Percentiles rank a stretch among this genome's conserved stretches.
Evolutionary conservation across 1,140 invertebrate species (phyloP).

Genomic region (Sitophilus oryzae): DNA sequence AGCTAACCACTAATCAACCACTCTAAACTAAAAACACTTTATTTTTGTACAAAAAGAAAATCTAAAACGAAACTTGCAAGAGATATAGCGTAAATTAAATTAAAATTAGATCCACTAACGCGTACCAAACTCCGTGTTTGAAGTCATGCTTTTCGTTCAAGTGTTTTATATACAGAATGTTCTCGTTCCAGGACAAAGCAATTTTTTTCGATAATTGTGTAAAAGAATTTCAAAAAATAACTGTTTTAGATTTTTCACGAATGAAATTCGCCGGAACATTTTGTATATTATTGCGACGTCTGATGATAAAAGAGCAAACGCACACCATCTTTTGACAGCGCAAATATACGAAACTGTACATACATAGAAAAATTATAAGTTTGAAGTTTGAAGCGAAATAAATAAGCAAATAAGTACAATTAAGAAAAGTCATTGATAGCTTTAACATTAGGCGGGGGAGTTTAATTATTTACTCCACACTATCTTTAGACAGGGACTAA

Average conservation of each 20-base stretch:
- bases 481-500: slow-evolving; percentile 4
- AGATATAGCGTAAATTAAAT: slow-evolving; percentile 9
- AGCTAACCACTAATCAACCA: slow-evolving; percentile 38
- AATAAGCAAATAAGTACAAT: slow-evolving; percentile 40
- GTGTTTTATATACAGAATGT: slow-evolving; percentile 5
- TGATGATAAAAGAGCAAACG: slow-evolving; percentile 25
- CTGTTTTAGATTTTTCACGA: too few relatives aligned
- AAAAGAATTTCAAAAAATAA: too few relatives aligned
- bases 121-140: not conserved
- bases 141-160: not conserved
- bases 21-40: slow-evolving; percentile 35
- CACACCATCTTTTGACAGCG: slow-evolving; percentile 32
- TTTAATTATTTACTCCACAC: slow-evolving; percentile 9
- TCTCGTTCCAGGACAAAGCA: too few relatives aligned
- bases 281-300: slow-evolving; percentile 4
- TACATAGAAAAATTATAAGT: slow-evolving; percentile 33
- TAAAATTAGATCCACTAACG: not conserved
- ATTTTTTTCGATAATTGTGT: too few relatives aligned
- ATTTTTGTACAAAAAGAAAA: slow-evolving; percentile 33
- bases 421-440: slow-evolving; percentile 30
- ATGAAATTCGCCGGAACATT: too few relatives aligned
- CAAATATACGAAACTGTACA: slow-evolving; percentile 38
- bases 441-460: slow-evolving; percentile 26
- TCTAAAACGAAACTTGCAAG: slow-evolving; percentile 33
- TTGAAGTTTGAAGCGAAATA: slow-evolving; percentile 25